Base-by-base conservation (phyloP, 1,140 invertebrate genomes). In the Ephestia elutella region DNA sequence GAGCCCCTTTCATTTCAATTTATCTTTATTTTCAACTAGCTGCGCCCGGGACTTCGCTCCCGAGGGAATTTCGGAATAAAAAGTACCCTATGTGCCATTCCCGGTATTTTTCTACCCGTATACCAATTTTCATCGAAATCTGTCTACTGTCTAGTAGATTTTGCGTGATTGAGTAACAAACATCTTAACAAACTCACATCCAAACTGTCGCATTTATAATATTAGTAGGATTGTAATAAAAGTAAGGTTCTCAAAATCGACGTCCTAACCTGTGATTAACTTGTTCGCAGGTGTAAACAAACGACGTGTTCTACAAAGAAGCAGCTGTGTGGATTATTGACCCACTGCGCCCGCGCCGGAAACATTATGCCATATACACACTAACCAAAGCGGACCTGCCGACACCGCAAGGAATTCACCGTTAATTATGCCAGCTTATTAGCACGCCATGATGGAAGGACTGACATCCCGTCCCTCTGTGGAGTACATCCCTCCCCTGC, bases 311-410 rank as follows among this genome's bases (percentile, higher is more conserved):
- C 56, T 69, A 78, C 69, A 81, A 70, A 76, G 72, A 66, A 69
- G 73, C 69, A 61, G 49, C 62, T 68, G 75, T 70, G 73, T 63
- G 70, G 75, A 78, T 78, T 76, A 74, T 74, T 85, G 79, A 86
- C 83, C 83, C 69, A 85, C 70, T 78, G 73, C 70, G 62, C 64
- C 54, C 68, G 60, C 68, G 80, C 80, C 83, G 83, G 83, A 88
- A 86, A 70, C 75, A 86, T 84, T 85, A 87, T 86, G 83, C 83
- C 86, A 70, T 86, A 83, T 82, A 81, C 66, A 82, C 71, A 80
- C 74, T 73, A 75, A 79, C 77, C 84, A 75, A 80, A 64, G 64
- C 72, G 73, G 65, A 82, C 82, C 71, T 76, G 81, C 71, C 72
- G 73, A 59, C 78, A 80, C 84, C 69, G 71, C 68, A 68, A 79